phyloP scores from a whole-genome alignment of 1,140 invertebrate species.

The Melitaea cinxia region DNA sequence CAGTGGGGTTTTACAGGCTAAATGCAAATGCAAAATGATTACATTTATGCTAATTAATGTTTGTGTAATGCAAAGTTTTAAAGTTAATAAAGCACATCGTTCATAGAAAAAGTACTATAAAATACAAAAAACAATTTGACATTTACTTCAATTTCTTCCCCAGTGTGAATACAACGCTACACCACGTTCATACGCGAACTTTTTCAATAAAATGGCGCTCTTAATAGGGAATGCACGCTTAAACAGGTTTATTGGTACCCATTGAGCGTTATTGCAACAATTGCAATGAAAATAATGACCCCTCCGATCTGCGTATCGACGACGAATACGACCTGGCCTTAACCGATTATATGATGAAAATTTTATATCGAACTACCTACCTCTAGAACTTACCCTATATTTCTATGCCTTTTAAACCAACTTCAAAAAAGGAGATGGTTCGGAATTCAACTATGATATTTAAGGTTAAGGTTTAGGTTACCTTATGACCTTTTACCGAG shows the following conservation, averaged over 20 bases:
- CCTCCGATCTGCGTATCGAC: constrained; percentile 33
- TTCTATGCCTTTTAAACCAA: background rate
- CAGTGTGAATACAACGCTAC: constrained; percentile 16
- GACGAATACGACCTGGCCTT: background rate
- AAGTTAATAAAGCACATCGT: too few relatives aligned
- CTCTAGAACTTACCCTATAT: background rate
- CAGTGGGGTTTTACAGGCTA: too few relatives aligned
- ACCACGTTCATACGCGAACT: constrained; percentile 33
- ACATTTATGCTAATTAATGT: too few relatives aligned
- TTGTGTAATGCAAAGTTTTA: too few relatives aligned
- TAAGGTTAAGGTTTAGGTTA: too few relatives aligned
- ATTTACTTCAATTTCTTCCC: background rate
- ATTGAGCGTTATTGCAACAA: constrained; percentile 46
- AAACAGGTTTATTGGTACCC: constrained; percentile 44
- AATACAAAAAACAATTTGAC: background rate
- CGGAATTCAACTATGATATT: too few relatives aligned
- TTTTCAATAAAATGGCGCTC: constrained; percentile 44
- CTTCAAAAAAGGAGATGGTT: too few relatives aligned
- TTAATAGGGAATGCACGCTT: constrained; percentile 43
- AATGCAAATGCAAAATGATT: too few relatives aligned
- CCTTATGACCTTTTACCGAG: too few relatives aligned
- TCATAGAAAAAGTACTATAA: too few relatives aligned
- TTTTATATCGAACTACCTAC: background rate
- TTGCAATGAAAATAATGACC: constrained; percentile 50
- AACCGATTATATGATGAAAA: background rate